Percentiles rank a stretch among this genome's conserved stretches.
These are phyloP conservation scores for Falco punctatus DNA, from an alignment of 2,113 vertebrate species.

Conservation along the genomic window DNA sequence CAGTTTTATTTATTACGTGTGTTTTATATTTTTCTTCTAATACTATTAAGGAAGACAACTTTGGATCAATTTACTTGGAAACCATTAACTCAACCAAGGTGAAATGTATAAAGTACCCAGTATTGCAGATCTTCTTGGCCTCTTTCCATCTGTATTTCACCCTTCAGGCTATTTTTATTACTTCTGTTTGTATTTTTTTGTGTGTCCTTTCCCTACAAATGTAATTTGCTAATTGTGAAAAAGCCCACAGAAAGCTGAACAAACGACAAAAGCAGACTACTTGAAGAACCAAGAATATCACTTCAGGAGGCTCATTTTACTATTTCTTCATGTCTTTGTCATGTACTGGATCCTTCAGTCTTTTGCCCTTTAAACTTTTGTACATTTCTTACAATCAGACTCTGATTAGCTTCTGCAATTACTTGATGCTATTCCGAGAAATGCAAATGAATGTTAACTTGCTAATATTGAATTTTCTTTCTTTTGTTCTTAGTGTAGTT, in stretches of 20 bases:
- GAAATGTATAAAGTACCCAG: slow-evolving; percentile 28
- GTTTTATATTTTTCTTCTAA: slow-evolving; percentile 18
- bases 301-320: not conserved
- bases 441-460: not conserved
- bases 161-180: slow-evolving; percentile 37
- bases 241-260: not conserved
- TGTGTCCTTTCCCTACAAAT: not conserved
- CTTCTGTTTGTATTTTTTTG: not conserved
- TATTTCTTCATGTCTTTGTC: not conserved
- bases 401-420: not conserved
- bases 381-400: not conserved
- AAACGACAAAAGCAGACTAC: not conserved
- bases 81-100: slow-evolving; percentile 32
- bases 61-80: slow-evolving; percentile 49
- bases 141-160: slow-evolving; percentile 31
- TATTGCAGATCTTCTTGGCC: slow-evolving; percentile 17
- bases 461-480: not conserved
- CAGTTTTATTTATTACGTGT: not conserved
- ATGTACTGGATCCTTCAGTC: not conserved
- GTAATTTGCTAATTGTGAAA: not conserved
- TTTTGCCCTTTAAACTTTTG: not conserved
- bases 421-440: not conserved
- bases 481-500: not conserved
- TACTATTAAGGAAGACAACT: slow-evolving; percentile 23
- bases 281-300: not conserved